phyloP scores from a whole-genome alignment of 2,888 invertebrate species.

The Drosophila testacea region DNA sequence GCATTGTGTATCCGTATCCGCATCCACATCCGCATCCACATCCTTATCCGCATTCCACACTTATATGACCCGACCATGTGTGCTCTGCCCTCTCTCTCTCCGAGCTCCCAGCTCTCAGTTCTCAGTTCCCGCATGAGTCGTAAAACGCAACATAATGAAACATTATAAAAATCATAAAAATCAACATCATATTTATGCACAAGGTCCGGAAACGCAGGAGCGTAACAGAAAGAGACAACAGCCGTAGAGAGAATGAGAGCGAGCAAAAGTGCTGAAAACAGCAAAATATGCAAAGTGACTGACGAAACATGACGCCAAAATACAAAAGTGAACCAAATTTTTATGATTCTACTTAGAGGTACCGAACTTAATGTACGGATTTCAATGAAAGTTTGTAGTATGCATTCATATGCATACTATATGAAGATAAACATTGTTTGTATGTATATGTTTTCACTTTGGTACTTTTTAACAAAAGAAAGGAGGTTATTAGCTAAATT shows the following conservation, averaged over 20 bases:
- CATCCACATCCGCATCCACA: constrained; percentile 19
- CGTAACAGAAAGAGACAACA: constrained; percentile 5
- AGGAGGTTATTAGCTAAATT: too few relatives aligned
- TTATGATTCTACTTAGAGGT: constrained; percentile 14
- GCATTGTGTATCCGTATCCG: constrained; percentile 55
- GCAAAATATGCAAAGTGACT: constrained; percentile 56
- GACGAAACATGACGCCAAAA: constrained; percentile 24
- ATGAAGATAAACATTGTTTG: background rate
- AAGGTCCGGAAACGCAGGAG: constrained; percentile 45
- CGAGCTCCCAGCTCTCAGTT: background rate
- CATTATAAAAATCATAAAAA: constrained; percentile 81
- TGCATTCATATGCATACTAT: background rate
- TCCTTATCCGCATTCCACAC: constrained; percentile 25
- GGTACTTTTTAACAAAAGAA: too few relatives aligned
- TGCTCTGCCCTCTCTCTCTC: constrained; percentile 13
- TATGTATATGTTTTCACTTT: too few relatives aligned
- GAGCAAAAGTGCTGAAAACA: constrained; percentile 37
- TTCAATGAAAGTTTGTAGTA: background rate
- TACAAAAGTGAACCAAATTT: constrained; percentile 13
- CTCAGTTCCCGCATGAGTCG: constrained; percentile 70
- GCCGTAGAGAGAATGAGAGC: constrained; percentile 21
- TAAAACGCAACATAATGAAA: constrained; percentile 80
- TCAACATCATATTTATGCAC: constrained; percentile 80
- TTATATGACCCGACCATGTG: constrained; percentile 50
- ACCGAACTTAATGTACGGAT: constrained; percentile 12